Evolutionary conservation across 2,797 vertebrate species (phyloP).

Genomic region (Taeniopygia guttata): DNA sequence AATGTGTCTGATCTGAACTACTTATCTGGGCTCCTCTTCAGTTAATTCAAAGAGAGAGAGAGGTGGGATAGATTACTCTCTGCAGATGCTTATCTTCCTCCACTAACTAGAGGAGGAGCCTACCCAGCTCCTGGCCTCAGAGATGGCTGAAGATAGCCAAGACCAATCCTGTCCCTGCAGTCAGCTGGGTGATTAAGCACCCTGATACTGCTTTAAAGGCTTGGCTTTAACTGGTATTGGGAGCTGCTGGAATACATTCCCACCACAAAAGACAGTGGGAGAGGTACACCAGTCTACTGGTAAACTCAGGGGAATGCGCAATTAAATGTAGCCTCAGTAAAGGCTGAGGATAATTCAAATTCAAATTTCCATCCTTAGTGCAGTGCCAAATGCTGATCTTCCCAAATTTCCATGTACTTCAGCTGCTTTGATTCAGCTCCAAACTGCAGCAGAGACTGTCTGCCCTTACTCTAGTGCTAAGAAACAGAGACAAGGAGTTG

Average conservation of each 20-base stretch:
- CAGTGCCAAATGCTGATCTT: neutral
- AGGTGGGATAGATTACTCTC: constrained; percentile 23
- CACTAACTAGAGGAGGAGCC: neutral
- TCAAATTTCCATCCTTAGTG: neutral
- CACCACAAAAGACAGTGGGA: neutral
- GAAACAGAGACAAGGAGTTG: neutral
- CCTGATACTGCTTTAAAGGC: neutral
- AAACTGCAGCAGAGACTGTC: neutral
- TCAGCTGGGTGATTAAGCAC: constrained; percentile 10
- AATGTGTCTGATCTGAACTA: constrained; percentile 7
- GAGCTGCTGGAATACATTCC: neutral
- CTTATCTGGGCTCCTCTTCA: constrained; percentile 28
- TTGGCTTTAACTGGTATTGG: neutral
- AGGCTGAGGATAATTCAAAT: neutral
- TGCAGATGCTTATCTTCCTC: constrained; percentile 37
- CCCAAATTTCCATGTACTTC: neutral
- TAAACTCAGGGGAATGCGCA: neutral
- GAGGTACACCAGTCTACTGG: neutral
- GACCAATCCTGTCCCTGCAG: neutral
- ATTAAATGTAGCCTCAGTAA: neutral
- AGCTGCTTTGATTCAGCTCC: constrained; percentile 14
- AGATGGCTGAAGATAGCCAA: constrained; percentile 28
- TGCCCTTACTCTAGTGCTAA: neutral
- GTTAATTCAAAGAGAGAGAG: neutral
- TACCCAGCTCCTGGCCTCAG: neutral